Conservation (phyloP, 2,797 vertebrate genomes). For the Schizothorax lantsangensis region DNA sequence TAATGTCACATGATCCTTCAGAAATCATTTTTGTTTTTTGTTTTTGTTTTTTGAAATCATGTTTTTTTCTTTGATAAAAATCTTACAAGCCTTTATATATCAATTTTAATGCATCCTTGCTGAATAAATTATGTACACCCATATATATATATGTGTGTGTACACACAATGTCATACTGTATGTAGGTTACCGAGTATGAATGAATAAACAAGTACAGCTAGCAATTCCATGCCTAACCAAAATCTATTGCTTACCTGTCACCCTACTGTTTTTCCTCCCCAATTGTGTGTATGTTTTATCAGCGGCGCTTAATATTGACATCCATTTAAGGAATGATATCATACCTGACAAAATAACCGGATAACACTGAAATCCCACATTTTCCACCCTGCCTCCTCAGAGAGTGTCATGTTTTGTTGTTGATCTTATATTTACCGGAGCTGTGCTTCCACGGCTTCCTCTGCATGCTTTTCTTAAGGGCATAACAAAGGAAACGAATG, state of each 20-base stretch:
- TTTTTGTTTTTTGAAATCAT: too few species aligned
- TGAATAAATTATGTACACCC: not conserved
- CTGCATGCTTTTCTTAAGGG: slow-evolving; percentile 30
- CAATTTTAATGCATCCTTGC: not conserved
- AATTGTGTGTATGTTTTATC: slow-evolving; percentile 3
- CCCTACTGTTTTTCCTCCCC: slow-evolving; percentile 10
- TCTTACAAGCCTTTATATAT: not conserved
- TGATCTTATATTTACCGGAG: slow-evolving; percentile 32
- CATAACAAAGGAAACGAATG: slow-evolving; percentile 35
- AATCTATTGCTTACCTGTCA: slow-evolving; percentile 7
- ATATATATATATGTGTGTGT: not conserved
- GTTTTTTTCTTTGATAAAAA: not conserved
- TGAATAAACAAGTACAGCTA: not conserved
- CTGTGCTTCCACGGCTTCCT: slow-evolving; percentile 16
- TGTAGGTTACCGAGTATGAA: not conserved
- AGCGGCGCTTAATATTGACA: slow-evolving; percentile 5
- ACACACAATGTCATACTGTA: not conserved
- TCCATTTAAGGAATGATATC: slow-evolving; percentile 11
- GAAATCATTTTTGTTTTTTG: too few species aligned
- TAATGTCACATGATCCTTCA: too few species aligned
- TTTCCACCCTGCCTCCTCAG: slow-evolving; percentile 11
- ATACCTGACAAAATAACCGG: slow-evolving; percentile 31
- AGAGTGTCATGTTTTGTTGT: slow-evolving; percentile 25
- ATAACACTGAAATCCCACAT: slow-evolving; percentile 18
- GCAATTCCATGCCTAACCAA: not conserved